Base-by-base conservation (phyloP, 2,888 invertebrate species). In the Ectemnius continuus region DNA sequence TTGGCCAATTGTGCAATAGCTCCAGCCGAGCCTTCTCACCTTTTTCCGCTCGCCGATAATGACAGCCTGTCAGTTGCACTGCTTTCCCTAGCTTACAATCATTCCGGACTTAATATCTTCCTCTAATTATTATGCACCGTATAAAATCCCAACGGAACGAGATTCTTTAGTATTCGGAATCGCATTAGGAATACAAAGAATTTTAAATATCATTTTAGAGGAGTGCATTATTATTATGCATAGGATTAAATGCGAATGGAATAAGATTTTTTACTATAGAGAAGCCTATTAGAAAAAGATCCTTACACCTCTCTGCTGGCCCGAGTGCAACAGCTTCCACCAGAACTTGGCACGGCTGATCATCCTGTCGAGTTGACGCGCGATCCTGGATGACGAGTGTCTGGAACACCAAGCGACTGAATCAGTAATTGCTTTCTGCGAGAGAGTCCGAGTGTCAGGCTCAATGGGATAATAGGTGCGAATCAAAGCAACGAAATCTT, bases 301-400 rank as follows among this genome's bases (percentile, higher is more conserved):
- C 26, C 90, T 89, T 87, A 89, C 90, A 72, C 87, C 86, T 80
- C 86, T 89, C 61, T 84, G 82, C 63, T 87, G 84, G 47, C 83
- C 87, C 13, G 80, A 82, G 13, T 80, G 80, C 47, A 88, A 73
- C 18, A 85, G 75, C 70, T 88, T 89, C 89, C 89, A 89, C 88
- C 89, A 89, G 59, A 86, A 81, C 48, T 86, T 88, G n/a, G 81
- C 76, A 70, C 78, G 83, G 28, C 83, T 82, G 47, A 88, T 85
- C 89, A 89, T 88, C 48, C 46, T 62, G 66, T 14, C 16, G 28
- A 26, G 52, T 14, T 23, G 16, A 23, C 4, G 14, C n/a, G 14
- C 52, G 16, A 14, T 52, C 13, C 52, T 23, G 23, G 23, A 23
- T 23, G 23, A 23, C 2, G 23, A 23, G 23, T 23, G 23, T 13